Evolutionary conservation across 2,888 invertebrate genomes (phyloP), one percentile per base, ranked within the genome.

Genomic region (Julus scandinavius): DNA sequence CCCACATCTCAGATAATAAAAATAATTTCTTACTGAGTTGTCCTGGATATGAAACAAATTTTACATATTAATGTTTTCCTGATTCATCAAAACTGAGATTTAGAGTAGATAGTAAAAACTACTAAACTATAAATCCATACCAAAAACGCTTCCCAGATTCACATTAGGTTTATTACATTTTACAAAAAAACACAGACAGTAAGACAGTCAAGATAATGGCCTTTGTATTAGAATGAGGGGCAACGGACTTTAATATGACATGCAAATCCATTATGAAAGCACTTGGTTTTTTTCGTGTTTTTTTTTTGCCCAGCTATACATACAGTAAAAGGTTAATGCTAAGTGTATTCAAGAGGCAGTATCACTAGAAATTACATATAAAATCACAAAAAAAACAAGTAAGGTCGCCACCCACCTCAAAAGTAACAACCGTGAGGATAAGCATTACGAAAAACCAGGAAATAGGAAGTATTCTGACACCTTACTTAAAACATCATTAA

Each of bases 171-270:
- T 29, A 29, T 72, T 72, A 29, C 29, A 9, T 29, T 72, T 29
- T 29, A 29, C 9, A 72, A 72, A 29, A 54, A 63, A 72, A 29
- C 5, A 9, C 72, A 72, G 72, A 20, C 72, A 72, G 29, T 72
- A 29, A 1, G 29, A 29, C 72, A 72, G 72, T 29, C 72, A 72
- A 20, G 72, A 72, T 72, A 72, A 72, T 72, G 29, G 72, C 72
- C 29, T 72, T 72, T 72, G 72, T 72, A 72, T 29, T 29, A 72
- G 2, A 7, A n/a, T 29, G 29, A 72, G 29, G 72, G 72, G 20
- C 72, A 72, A 72, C 29, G 72, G 72, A 72, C 72, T 72, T 29
- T 72, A 72, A 72, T 72, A 72, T 72, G 72, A 72, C 72, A 72
- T 72, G 72, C 72, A 72, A 72, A 72, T 72, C 72, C 72, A 72